phyloP scores from a whole-genome alignment of 2,113 vertebrate genomes.

The Ptychochromis oligacanthus region DNA sequence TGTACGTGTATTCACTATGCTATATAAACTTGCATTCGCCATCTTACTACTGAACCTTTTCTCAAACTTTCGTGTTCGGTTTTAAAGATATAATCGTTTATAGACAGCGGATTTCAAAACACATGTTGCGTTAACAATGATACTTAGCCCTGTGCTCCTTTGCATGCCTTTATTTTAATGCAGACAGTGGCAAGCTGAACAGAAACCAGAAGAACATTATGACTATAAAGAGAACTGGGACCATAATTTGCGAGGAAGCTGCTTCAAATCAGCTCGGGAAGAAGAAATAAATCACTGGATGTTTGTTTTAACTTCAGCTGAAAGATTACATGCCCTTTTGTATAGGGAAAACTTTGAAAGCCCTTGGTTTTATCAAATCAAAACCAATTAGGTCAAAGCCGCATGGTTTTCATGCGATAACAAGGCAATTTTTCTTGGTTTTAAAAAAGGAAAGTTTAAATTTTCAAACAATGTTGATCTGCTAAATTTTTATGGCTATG shows the following conservation, averaged over 20 bases:
- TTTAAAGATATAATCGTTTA: slow-evolving; percentile 8
- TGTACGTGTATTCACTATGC: not conserved
- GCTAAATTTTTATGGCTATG: not conserved
- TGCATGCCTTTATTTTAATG: slow-evolving; percentile 42
- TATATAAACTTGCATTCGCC: slow-evolving; percentile 4
- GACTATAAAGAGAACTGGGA: slow-evolving; percentile 27
- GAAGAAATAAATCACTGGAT: slow-evolving; percentile 2
- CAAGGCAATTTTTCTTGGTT: not conserved
- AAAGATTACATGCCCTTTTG: not conserved
- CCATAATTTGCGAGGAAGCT: slow-evolving; percentile 15
- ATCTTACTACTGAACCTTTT: slow-evolving; percentile 1
- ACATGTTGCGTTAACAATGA: slow-evolving; percentile 19
- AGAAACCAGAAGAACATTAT: slow-evolving; percentile 16
- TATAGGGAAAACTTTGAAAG: not conserved
- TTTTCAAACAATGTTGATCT: not conserved
- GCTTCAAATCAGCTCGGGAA: not conserved
- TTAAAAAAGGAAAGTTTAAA: not conserved
- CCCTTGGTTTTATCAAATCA: slow-evolving; percentile 26
- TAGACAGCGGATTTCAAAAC: not conserved
- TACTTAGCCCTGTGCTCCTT: slow-evolving; percentile 64
- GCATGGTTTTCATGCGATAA: not conserved
- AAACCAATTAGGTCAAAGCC: slow-evolving; percentile 6
- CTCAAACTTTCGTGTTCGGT: not conserved
- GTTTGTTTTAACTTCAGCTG: slow-evolving; percentile 5
- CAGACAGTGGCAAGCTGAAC: slow-evolving; percentile 32